Percentiles rank a stretch among this genome's conserved stretches.
These are phyloP conservation scores for Quadriops clusia DNA, from an alignment of 2,888 invertebrate genomes.

Conservation along the genomic window DNA sequence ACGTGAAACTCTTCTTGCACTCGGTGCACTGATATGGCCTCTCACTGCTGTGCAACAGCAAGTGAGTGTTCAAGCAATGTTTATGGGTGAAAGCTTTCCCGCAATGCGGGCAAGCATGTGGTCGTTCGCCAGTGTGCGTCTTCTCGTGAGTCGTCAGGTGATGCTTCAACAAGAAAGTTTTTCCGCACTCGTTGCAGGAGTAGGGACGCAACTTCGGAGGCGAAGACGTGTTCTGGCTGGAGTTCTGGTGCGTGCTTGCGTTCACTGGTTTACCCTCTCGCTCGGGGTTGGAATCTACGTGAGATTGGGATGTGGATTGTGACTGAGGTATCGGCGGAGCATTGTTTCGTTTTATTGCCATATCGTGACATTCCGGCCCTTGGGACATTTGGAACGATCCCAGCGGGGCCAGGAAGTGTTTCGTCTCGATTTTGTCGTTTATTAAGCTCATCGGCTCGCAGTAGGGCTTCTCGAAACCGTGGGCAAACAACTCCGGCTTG, in stretches of 20 bases:
- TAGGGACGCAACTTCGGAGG: conserved; percentile 61
- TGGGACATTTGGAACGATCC: conserved; percentile 19
- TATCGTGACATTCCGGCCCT: conserved; percentile 15
- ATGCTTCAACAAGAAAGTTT: conserved; percentile 72
- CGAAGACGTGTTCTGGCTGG: too few relatives aligned
- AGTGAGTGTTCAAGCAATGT: conserved; percentile 72
- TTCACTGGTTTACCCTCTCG: too few relatives aligned
- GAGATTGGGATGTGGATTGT: conserved; percentile 6
- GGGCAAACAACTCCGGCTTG: conserved; percentile 15
- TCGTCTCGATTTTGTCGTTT: conserved; percentile 19
- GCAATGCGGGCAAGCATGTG: conserved; percentile 67
- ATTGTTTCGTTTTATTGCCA: too few relatives aligned
- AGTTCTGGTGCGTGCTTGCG: too few relatives aligned
- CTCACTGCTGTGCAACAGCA: conserved; percentile 68
- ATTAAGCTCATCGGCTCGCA: too few relatives aligned
- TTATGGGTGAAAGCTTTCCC: conserved; percentile 74
- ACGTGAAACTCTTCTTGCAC: conserved; percentile 76
- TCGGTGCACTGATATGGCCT: conserved; percentile 73
- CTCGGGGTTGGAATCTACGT: too few relatives aligned
- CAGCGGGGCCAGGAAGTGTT: conserved; percentile 18
- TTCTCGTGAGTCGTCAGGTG: conserved; percentile 74
- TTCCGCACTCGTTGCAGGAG: conserved; percentile 72
- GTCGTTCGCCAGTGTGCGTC: conserved; percentile 70
- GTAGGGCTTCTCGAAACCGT: conserved; percentile 13
- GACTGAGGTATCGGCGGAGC: conserved; percentile 3